Conservation (phyloP, 2,113 vertebrate species). For the Rhinoptilus africanus region DNA sequence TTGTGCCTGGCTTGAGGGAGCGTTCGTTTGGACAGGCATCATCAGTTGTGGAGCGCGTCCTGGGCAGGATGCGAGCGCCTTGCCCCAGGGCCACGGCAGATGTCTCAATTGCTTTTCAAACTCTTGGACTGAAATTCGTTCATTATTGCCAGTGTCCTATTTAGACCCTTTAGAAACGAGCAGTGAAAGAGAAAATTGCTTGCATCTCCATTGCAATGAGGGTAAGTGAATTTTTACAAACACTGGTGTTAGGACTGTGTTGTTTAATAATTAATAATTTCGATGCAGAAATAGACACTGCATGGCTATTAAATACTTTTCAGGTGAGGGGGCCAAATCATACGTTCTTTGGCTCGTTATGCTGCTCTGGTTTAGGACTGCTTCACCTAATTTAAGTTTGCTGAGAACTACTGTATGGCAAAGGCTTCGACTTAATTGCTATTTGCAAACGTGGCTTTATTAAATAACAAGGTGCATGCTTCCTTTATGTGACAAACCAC, state of each 20-base stretch:
- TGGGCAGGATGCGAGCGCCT: background rate
- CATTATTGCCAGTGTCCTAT: constrained; percentile 15
- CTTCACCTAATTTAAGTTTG: background rate
- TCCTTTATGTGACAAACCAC: background rate
- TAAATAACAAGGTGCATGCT: background rate
- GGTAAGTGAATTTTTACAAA: background rate
- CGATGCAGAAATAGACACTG: background rate
- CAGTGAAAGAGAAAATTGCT: background rate
- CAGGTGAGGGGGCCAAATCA: background rate
- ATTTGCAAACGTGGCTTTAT: background rate
- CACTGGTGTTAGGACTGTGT: background rate
- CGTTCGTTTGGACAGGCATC: background rate
- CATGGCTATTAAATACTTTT: background rate
- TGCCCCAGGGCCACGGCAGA: background rate
- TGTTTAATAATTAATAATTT: background rate
- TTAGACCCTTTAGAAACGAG: background rate
- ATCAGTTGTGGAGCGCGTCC: background rate
- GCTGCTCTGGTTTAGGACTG: background rate
- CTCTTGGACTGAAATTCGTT: background rate
- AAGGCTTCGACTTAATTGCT: background rate
- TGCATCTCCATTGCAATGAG: background rate
- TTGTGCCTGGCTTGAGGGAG: background rate
- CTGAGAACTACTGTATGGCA: background rate
- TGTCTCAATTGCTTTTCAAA: constrained; percentile 29
- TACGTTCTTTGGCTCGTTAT: background rate